Conservation (phyloP, 2,888 invertebrate genomes). For the Sphinx pinastri region DNA sequence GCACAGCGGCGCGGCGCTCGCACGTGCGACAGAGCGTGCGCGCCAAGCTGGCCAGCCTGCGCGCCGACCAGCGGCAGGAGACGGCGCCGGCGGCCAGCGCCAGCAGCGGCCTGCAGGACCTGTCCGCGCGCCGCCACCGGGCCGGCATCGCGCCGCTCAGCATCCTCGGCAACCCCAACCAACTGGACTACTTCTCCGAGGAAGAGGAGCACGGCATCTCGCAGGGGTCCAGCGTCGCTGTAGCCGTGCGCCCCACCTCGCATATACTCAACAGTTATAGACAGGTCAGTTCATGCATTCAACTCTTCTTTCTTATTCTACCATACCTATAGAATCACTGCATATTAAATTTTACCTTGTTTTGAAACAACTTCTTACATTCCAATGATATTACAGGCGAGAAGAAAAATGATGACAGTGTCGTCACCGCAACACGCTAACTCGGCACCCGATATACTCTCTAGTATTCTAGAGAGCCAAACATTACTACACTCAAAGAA, state of each 20-base stretch:
- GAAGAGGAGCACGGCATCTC: conserved; percentile 69
- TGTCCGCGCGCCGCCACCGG: conserved; percentile 43
- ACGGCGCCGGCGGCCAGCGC: conserved; percentile 10
- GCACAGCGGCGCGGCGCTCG: conserved; percentile 73
- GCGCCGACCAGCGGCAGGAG: conserved; percentile 25
- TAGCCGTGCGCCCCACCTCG: conserved; percentile 74
- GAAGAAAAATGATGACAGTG: conserved; percentile 76
- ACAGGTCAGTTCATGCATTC: conserved; percentile 56
- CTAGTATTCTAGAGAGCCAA: conserved; percentile 88
- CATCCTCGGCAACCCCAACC: conserved; percentile 87
- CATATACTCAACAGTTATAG: conserved; percentile 69
- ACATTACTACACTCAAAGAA: conserved; percentile 87
- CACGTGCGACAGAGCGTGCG: conserved; percentile 71
- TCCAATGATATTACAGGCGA: conserved; percentile 52
- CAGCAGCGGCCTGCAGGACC: conserved; percentile 33
- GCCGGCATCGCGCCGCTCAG: conserved; percentile 60
- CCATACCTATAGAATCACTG: neutral
- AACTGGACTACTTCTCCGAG: conserved; percentile 88
- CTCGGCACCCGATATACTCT: conserved; percentile 86
- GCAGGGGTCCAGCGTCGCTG: conserved; percentile 62
- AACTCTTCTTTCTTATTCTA: neutral
- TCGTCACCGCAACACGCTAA: conserved; percentile 70
- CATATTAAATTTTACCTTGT: neutral
- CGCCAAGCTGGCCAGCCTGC: conserved; percentile 55
- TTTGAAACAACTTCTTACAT: neutral